Conservation (phyloP, 2,797 vertebrate species). For the Euphonia xanthogaster region DNA sequence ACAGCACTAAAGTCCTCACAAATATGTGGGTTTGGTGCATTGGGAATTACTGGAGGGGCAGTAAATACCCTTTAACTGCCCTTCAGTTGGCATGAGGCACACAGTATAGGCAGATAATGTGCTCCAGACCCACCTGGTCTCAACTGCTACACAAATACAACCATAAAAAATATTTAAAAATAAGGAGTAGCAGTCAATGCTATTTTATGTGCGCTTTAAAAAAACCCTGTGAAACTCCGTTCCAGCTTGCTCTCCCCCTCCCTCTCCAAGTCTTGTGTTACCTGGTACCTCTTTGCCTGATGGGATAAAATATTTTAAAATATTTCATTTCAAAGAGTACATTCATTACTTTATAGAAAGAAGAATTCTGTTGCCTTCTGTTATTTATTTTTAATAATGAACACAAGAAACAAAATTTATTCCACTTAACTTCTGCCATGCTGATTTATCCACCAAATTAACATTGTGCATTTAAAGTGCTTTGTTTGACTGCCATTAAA, state of each 20-base stretch:
- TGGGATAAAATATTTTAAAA: not conserved
- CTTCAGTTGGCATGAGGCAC: not conserved
- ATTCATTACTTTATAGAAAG: not conserved
- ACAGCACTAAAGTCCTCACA: not conserved
- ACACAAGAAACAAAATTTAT: not conserved
- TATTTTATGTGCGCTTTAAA: not conserved
- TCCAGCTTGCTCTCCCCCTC: not conserved
- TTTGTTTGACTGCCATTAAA: not conserved
- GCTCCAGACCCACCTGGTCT: not conserved
- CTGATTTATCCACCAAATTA: not conserved
- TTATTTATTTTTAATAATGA: not conserved
- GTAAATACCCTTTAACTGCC: not conserved
- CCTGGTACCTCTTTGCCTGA: not conserved
- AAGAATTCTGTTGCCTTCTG: not conserved
- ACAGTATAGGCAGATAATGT: not conserved
- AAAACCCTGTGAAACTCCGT: not conserved
- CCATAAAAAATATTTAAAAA: not conserved
- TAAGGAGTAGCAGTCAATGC: not conserved
- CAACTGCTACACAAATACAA: not conserved
- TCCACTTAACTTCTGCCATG: not conserved
- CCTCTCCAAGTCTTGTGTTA: not conserved
- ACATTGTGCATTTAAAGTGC: not conserved
- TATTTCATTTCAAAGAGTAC: not conserved
- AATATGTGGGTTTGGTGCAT: fast-evolving
- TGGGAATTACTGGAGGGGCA: not conserved